These are phyloP conservation scores for rat (Rattus norvegicus) DNA, from an alignment of 2,113 vertebrate species.

Conservation along the genomic window DNA sequence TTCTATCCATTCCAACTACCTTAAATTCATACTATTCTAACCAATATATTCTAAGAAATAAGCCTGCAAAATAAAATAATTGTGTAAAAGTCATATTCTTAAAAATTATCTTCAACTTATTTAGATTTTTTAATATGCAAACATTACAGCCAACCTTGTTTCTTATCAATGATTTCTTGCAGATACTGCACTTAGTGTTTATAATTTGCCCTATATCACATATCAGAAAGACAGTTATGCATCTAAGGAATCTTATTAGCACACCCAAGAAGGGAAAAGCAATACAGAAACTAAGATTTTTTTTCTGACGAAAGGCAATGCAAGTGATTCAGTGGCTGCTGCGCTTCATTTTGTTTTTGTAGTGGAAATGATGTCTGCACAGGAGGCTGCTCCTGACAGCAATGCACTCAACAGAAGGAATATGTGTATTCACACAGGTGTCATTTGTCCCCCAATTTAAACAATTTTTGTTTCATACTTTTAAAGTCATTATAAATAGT, in stretches of 20 bases:
- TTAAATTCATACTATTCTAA: slow-evolving; percentile 17
- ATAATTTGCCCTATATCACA: not conserved
- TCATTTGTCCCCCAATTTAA: not conserved
- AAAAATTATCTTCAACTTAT: slow-evolving; percentile 20
- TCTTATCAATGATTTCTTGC: not conserved
- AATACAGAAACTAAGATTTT: not conserved
- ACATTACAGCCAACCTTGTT: not conserved
- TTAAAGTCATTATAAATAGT: not conserved
- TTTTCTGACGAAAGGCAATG: not conserved
- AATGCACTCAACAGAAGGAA: not conserved
- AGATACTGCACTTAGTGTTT: slow-evolving; percentile 29
- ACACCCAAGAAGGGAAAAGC: not conserved
- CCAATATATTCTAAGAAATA: not conserved
- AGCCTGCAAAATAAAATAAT: slow-evolving; percentile 38
- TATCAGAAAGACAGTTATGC: not conserved
- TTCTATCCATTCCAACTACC: slow-evolving; percentile 25
- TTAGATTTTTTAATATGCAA: not conserved
- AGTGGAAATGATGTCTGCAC: not conserved
- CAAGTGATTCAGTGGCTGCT: not conserved
- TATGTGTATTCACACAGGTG: not conserved
- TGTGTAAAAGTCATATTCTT: not conserved
- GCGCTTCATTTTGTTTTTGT: not conserved
- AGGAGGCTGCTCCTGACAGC: not conserved
- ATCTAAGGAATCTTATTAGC: not conserved
- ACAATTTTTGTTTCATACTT: slow-evolving; percentile 37